phyloP scores from a whole-genome alignment of 2,888 invertebrate genomes.

The Endomychus coccineus region DNA sequence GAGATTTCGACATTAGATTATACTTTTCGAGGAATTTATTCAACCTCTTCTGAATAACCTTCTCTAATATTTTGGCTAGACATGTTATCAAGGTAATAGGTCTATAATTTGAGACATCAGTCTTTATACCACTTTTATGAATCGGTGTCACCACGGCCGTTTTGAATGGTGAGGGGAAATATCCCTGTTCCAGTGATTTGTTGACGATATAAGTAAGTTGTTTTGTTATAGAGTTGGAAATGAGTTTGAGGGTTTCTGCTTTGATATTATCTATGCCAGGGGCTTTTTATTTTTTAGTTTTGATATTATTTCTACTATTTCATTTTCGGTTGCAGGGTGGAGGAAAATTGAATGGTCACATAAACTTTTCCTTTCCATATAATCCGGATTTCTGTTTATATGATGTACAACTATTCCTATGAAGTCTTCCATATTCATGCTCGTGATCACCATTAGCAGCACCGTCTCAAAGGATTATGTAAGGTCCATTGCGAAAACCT shows the following conservation, averaged over 20 bases:
- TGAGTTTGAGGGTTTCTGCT: constrained; percentile 3
- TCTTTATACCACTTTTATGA: constrained; percentile 14
- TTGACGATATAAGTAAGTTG: background rate
- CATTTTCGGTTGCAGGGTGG: constrained; percentile 1
- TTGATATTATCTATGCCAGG: constrained; percentile 5
- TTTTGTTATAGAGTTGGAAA: background rate
- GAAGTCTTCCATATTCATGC: too few species aligned
- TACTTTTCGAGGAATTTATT: constrained; percentile 8
- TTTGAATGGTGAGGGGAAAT: constrained; percentile 6
- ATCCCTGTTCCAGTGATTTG: background rate
- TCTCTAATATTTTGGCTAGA: constrained; percentile 20
- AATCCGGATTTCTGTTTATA: background rate
- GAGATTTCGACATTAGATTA: constrained; percentile 9
- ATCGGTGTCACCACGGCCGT: constrained; percentile 15
- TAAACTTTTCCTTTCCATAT: too few species aligned
- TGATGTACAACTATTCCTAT: too few species aligned
- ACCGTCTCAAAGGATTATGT: too few species aligned
- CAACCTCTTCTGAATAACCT: constrained; percentile 17
- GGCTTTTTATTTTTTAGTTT: constrained; percentile 4
- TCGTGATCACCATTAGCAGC: too few species aligned
- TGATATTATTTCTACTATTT: constrained; percentile 3
- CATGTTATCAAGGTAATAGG: constrained; percentile 18
- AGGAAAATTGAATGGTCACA: constrained; percentile 4
- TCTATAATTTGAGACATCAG: constrained; percentile 16
- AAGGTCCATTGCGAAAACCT: too few species aligned